Evolutionary conservation across 2,888 invertebrate genomes (phyloP).

Genomic region (Clepsis dumicolana): DNA sequence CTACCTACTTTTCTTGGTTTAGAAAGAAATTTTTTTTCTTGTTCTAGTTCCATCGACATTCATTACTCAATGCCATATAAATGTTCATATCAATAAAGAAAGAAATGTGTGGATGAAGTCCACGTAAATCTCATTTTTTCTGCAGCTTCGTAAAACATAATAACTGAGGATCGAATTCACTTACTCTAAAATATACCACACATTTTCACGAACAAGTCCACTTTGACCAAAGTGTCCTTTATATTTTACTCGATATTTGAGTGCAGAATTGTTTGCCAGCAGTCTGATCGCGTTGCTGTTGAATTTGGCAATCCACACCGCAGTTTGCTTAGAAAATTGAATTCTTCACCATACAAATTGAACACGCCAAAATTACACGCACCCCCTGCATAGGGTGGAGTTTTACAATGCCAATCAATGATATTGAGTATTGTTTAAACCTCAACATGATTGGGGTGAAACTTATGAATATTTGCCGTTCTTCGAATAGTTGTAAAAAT

Average conservation of each 20-base stretch:
- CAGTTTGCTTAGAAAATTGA: slow-evolving; percentile 45
- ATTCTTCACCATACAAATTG: slow-evolving; percentile 34
- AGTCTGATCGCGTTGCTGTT: slow-evolving; percentile 49
- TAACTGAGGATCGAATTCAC: not conserved
- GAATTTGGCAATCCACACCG: slow-evolving; percentile 46
- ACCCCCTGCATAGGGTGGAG: not conserved
- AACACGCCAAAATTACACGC: slow-evolving; percentile 15
- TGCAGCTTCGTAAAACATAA: no score
- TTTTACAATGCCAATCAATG: not conserved
- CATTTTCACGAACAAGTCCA: slow-evolving; percentile 5
- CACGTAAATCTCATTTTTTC: no score
- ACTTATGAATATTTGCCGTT: no score
- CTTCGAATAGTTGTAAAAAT: no score
- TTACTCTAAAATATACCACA: not conserved
- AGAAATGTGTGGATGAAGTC: no score
- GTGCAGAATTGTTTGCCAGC: slow-evolving; percentile 52
- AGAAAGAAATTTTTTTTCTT: not conserved
- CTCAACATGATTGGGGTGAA: not conserved
- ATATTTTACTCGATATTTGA: slow-evolving; percentile 34
- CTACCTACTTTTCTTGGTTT: no score
- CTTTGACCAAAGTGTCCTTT: slow-evolving; percentile 13
- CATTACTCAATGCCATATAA: no score
- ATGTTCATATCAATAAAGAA: no score
- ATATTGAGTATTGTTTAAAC: not conserved
- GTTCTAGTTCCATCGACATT: no score